Evolutionary conservation across 2,888 invertebrate genomes (phyloP).

Genomic region (Ichneumoninae sp.): DNA sequence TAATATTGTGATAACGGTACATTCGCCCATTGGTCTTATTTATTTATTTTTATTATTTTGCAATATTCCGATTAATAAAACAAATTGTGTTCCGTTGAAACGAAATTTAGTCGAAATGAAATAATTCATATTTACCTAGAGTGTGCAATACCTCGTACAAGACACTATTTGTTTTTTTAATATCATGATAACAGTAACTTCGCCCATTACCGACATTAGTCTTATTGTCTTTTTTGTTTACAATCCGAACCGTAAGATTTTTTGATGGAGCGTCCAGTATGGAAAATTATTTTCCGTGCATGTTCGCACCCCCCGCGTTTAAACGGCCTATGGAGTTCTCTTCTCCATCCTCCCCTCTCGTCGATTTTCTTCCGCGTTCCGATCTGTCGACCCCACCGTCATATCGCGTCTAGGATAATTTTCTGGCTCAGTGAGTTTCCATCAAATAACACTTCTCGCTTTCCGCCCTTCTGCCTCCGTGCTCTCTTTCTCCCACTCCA

Average conservation of each 20-base stretch:
- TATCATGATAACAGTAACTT: background rate
- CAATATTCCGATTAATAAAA: too few species aligned
- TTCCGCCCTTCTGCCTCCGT: slow-evolving; percentile 40
- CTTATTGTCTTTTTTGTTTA: background rate
- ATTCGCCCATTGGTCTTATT: too few species aligned
- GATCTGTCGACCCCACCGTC: slow-evolving; percentile 35
- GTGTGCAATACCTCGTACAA: too few species aligned
- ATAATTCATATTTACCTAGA: too few species aligned
- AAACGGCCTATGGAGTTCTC: background rate
- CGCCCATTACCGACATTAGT: background rate
- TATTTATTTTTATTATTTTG: too few species aligned
- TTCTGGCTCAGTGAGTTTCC: slow-evolving; percentile 76
- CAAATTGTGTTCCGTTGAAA: too few species aligned
- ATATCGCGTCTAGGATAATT: slow-evolving; percentile 70
- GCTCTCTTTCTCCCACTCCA: slow-evolving; percentile 38
- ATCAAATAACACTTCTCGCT: slow-evolving; percentile 77
- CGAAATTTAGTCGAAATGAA: too few species aligned
- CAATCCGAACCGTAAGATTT: background rate
- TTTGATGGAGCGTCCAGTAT: background rate
- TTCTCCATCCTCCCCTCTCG: slow-evolving; percentile 7
- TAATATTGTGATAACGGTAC: too few species aligned
- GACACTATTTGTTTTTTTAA: too few species aligned
- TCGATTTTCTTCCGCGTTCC: slow-evolving; percentile 19
- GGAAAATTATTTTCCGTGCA: background rate
- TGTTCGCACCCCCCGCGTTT: background rate